Evolutionary conservation across 2,113 vertebrate species (phyloP).

Genomic region (Peromyscus maniculatus): DNA sequence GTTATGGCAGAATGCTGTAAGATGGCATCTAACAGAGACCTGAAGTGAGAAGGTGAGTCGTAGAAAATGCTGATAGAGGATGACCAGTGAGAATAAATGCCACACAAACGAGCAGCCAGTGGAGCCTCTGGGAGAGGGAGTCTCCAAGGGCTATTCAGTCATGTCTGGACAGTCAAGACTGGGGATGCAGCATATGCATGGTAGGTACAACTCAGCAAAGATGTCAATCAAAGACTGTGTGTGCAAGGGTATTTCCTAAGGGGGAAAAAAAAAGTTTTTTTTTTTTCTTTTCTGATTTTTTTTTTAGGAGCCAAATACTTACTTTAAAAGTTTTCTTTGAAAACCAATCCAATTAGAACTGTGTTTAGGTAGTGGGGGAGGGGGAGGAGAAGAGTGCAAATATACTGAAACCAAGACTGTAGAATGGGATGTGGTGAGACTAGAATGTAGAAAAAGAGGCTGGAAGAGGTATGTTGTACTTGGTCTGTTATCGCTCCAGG

Average conservation of each 20-base stretch:
- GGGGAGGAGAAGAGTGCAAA: not conserved
- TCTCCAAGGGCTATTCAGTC: not conserved
- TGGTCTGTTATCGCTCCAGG: constrained; percentile 35
- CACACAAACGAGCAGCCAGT: not conserved
- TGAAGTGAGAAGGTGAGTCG: not conserved
- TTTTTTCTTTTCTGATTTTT: not conserved
- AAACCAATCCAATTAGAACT: not conserved
- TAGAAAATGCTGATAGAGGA: not conserved
- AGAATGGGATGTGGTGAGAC: not conserved
- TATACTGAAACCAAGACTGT: constrained; percentile 5
- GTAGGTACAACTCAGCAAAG: not conserved
- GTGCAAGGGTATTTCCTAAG: not conserved
- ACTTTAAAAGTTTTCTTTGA: not conserved
- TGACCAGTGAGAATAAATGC: not conserved
- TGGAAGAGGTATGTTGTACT: not conserved
- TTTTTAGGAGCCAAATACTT: not conserved
- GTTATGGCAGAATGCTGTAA: not conserved
- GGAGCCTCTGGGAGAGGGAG: not conserved
- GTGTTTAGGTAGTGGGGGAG: not conserved
- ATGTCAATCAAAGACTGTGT: not conserved
- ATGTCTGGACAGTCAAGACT: not conserved
- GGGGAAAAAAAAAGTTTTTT: not conserved
- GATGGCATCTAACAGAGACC: constrained; percentile 6
- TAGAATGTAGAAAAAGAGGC: not conserved
- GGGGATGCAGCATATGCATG: not conserved